These are phyloP conservation scores for Diabrotica undecimpunctata DNA, from an alignment of 1,140 invertebrate species.

Conservation along the genomic window DNA sequence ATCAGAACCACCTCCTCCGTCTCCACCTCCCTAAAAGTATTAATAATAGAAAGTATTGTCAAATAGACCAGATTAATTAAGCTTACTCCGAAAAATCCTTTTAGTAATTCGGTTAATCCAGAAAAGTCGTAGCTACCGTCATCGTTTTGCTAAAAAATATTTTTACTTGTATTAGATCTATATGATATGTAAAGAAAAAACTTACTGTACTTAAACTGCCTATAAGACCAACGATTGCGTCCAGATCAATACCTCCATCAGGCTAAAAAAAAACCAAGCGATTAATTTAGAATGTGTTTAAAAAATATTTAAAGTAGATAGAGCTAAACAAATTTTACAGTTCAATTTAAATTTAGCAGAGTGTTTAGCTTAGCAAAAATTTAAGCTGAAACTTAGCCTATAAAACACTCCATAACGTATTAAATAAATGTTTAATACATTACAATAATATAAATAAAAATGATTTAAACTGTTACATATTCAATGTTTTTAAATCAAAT, in stretches of 20 bases:
- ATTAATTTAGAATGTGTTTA: too few relatives aligned
- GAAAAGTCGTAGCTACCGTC: constrained; percentile 43
- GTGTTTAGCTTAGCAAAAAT: too few relatives aligned
- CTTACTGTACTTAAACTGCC: constrained; percentile 49
- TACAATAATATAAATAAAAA: too few relatives aligned
- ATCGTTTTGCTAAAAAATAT: constrained; percentile 40
- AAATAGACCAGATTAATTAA: neutral
- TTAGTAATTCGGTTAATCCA: constrained; percentile 49
- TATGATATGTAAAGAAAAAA: constrained; percentile 8
- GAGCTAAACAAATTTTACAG: too few relatives aligned
- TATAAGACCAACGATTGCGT: constrained; percentile 41
- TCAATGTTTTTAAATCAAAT: too few relatives aligned
- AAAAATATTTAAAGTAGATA: too few relatives aligned
- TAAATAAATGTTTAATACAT: too few relatives aligned
- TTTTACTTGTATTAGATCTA: neutral
- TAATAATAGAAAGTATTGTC: neutral
- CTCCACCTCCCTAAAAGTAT: constrained; percentile 37
- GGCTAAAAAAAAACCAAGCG: constrained; percentile 31
- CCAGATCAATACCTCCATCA: constrained; percentile 43
- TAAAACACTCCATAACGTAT: too few relatives aligned
- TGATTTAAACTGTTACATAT: too few relatives aligned
- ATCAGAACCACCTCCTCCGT: constrained; percentile 51
- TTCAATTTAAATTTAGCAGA: too few relatives aligned
- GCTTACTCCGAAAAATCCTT: constrained; percentile 52
- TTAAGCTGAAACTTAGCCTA: too few relatives aligned